Evolutionary conservation across 2,797 vertebrate species (phyloP).

Genomic region (Danio aesculapii): DNA sequence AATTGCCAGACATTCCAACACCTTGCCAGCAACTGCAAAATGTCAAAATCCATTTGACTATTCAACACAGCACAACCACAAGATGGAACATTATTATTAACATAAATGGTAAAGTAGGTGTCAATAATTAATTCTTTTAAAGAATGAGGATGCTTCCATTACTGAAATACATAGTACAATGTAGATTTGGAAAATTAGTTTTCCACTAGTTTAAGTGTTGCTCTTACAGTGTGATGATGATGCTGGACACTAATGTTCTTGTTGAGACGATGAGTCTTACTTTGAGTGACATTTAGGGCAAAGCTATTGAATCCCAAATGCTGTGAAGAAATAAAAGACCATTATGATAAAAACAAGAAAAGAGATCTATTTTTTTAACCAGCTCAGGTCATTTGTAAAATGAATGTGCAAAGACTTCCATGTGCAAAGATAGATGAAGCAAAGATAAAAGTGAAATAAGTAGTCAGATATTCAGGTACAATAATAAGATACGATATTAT

Average conservation of each 20-base stretch:
- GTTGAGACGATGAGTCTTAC: conserved; percentile 74
- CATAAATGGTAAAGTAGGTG: not conserved
- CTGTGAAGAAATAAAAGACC: conserved; percentile 69
- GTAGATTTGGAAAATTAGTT: not conserved
- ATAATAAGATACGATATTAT: too few relatives aligned
- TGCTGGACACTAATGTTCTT: conserved; percentile 82
- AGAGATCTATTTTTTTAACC: too few relatives aligned
- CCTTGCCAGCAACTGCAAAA: conserved; percentile 76
- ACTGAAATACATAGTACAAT: not conserved
- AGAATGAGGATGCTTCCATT: not conserved
- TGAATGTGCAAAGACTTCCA: too few relatives aligned
- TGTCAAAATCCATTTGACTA: not conserved
- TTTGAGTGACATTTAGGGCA: conserved; percentile 70
- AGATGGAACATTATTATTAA: not conserved
- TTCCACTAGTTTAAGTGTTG: not conserved
- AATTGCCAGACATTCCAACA: conserved; percentile 85
- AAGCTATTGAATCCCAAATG: conserved; percentile 76
- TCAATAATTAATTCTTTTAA: not conserved
- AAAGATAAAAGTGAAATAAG: too few relatives aligned
- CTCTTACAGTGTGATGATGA: conserved; percentile 70
- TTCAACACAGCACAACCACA: not conserved
- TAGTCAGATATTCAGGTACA: too few relatives aligned
- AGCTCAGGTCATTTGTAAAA: too few relatives aligned
- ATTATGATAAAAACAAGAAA: too few relatives aligned
- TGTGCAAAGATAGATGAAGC: too few relatives aligned